These are phyloP conservation scores for Amphipyra tragopoginis DNA, from an alignment of 2,888 invertebrate species.

Conservation along the genomic window DNA sequence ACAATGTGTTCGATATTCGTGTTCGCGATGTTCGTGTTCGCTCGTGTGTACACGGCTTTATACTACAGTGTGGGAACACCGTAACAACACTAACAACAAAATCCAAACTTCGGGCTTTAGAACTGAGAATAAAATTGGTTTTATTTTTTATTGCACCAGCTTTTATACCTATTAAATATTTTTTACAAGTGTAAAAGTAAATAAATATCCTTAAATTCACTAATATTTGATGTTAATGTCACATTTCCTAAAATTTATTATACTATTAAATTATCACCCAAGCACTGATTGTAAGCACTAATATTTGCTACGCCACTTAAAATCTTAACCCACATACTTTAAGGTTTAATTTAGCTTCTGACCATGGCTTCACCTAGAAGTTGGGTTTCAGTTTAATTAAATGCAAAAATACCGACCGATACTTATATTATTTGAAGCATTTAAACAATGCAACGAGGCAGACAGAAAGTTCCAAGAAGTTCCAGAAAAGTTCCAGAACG, in stretches of 20 bases:
- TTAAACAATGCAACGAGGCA: no score
- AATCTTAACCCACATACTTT: slow-evolving; percentile 9
- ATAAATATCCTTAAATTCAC: slow-evolving; percentile 32
- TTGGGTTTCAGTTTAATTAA: neutral
- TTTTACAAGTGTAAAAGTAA: slow-evolving; percentile 24
- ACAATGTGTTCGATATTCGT: no score
- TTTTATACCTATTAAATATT: neutral
- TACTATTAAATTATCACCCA: slow-evolving; percentile 23
- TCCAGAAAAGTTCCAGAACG: no score
- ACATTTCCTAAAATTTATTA: slow-evolving; percentile 31
- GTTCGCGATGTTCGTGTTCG: no score
- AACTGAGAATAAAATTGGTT: no score
- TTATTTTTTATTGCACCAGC: neutral
- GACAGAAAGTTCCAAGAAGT: no score
- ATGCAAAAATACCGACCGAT: no score
- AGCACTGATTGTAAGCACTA: slow-evolving; percentile 52
- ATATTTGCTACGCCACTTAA: slow-evolving; percentile 37
- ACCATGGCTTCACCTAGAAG: slow-evolving; percentile 3
- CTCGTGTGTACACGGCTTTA: no score
- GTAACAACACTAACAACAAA: no score
- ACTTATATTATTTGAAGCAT: neutral
- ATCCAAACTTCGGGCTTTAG: no score
- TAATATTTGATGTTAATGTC: slow-evolving; percentile 49
- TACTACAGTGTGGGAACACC: no score
- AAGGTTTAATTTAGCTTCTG: slow-evolving; percentile 28